These are phyloP conservation scores for Pachyseris speciosa DNA, from an alignment of 64 coral and sea anemone species.

Conservation along the genomic window DNA sequence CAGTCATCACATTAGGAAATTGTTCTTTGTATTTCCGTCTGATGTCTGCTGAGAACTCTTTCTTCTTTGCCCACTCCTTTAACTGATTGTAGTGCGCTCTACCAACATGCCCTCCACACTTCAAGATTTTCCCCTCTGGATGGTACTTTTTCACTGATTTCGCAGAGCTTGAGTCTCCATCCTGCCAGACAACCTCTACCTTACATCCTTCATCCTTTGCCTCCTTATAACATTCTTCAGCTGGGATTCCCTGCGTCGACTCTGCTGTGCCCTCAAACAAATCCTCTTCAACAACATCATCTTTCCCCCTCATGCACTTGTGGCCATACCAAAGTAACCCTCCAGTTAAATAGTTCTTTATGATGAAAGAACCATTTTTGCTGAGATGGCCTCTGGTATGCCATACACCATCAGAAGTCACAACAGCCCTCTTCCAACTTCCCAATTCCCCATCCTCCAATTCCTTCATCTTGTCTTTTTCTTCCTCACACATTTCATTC, in stretches of 20 bases:
- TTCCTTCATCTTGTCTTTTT: background rate
- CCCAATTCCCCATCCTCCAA: background rate
- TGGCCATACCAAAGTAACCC: background rate
- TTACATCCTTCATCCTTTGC: too few species aligned
- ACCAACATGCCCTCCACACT: too few species aligned
- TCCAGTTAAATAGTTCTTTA: too few species aligned
- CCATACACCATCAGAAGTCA: too few species aligned
- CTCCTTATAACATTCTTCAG: slow-evolving; percentile 15
- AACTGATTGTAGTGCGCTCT: slow-evolving; percentile 11
- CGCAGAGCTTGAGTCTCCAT: too few species aligned
- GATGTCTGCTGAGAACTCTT: background rate
- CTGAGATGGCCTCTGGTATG: too few species aligned
- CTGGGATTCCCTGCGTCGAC: too few species aligned
- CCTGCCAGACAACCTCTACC: too few species aligned
- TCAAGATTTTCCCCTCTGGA: slow-evolving; percentile 8
- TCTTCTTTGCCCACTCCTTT: background rate
- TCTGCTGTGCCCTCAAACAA: too few species aligned
- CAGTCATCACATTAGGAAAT: background rate
- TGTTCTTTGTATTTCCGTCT: background rate
- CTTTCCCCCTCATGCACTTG: slow-evolving; percentile 19
- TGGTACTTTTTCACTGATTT: background rate
- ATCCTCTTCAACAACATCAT: background rate
- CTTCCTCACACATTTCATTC: too few species aligned
- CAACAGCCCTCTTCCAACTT: background rate
- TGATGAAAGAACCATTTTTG: too few species aligned